Conservation (phyloP, 2,797 vertebrate species). For the Lagodon rhomboides region DNA sequence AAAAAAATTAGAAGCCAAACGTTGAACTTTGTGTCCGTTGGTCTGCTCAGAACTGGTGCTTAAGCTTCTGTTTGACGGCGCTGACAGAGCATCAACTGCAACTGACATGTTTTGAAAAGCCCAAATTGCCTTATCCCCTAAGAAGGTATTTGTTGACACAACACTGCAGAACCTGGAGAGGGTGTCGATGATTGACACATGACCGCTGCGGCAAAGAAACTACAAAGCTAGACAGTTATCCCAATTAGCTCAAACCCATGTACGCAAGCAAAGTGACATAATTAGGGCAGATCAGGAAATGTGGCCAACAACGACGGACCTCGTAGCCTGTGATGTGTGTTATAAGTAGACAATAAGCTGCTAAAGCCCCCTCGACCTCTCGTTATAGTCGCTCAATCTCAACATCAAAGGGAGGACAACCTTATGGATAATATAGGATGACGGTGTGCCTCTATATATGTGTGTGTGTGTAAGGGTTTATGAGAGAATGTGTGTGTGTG, state of each 20-base stretch:
- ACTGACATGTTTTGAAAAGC: slow-evolving; percentile 80
- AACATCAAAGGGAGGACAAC: slow-evolving; percentile 73
- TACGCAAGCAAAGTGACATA: slow-evolving; percentile 64
- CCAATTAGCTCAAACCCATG: slow-evolving; percentile 72
- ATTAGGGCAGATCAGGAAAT: slow-evolving; percentile 69
- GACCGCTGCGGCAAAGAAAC: slow-evolving; percentile 60
- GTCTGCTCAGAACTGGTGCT: slow-evolving; percentile 51
- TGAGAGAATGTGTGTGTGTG: slow-evolving; percentile 20
- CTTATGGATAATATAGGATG: slow-evolving; percentile 52
- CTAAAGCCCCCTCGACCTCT: slow-evolving; percentile 75
- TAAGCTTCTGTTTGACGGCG: slow-evolving; percentile 70
- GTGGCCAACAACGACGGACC: slow-evolving; percentile 60
- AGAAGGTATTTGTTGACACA: slow-evolving; percentile 81
- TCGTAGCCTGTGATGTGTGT: slow-evolving; percentile 58
- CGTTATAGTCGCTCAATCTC: slow-evolving; percentile 69
- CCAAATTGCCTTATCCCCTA: slow-evolving; percentile 78
- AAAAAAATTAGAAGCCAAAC: slow-evolving; percentile 47
- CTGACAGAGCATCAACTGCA: slow-evolving; percentile 75
- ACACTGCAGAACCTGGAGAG: slow-evolving; percentile 66
- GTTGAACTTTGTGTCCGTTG: slow-evolving; percentile 48
- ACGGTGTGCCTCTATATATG: slow-evolving; percentile 13
- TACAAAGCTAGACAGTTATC: slow-evolving; percentile 76
- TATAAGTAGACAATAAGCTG: slow-evolving; percentile 78
- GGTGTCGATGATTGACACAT: slow-evolving; percentile 75
- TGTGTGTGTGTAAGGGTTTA: slow-evolving; percentile 12